Evolutionary conservation across 2,113 vertebrate species (phyloP), one percentile per base, ranked within the genome.

Genomic region (Pterocles orientalis): DNA sequence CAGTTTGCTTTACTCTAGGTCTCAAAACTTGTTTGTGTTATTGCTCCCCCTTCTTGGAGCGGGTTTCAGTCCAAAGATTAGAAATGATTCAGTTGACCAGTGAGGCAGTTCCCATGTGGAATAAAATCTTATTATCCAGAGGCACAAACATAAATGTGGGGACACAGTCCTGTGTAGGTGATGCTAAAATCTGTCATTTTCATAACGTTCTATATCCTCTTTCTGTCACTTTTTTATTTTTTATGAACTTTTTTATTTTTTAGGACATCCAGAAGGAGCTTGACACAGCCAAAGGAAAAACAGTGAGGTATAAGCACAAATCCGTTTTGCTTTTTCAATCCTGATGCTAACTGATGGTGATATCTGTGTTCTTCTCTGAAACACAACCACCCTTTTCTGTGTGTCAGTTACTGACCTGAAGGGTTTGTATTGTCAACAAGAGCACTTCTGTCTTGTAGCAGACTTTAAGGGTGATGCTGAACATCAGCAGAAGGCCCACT

Each of bases 241-340:
- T 53, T 48, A 3, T n/a, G 4, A 24, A 33, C 14, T 91, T 57
- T 36, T 94, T 64, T 83, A 9, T 34, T 66, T 97, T 97, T 29
- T 70, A 98, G 98, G 97, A 88, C 33, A 94, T 98, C 88, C 98
- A 97, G 92, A 96, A 95, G 95, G 97, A 98, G 20, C 51, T 98
- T 10, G 96, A 98, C n/a, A 12, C 90, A 54, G 97, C 97, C 33
- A 94, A 96, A 70, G 68, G n/a, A n/a, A n/a, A n/a, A n/a, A n/a
- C n/a, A n/a, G n/a, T n/a, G n/a, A n/a, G n/a, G n/a, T n/a, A 98
- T 57, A 94, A 68, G 43, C 10, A 41, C 31, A 76, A 31, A 58
- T 58, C 12, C 6, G 11, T 29, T 45, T 50, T 86, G 10, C 19
- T 34, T 45, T 88, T 78, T 58, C 29, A 57, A 3, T 68, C 26